A percentile compares a stretch with the other conserved stretches of the same genome.
Evolutionary conservation across 2,797 vertebrate species (phyloP).

Genomic region (Aldrovandia affinis): DNA sequence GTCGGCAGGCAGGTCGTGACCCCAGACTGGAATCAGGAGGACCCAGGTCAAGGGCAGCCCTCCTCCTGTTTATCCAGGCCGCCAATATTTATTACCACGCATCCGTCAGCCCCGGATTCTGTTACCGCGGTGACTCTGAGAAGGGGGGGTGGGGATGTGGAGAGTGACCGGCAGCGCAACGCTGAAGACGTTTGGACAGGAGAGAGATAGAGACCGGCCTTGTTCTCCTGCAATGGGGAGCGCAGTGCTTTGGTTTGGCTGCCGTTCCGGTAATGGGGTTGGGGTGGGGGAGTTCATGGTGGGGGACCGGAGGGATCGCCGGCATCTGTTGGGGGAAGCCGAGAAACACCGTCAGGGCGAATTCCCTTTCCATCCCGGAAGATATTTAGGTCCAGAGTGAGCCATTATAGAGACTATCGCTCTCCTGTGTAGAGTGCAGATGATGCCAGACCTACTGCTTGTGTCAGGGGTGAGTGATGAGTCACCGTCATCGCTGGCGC

Average conservation of each 20-base stretch:
- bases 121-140: constrained; percentile 10
- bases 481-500: neutral
- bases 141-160: neutral
- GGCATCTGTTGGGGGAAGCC: neutral
- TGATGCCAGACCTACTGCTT: neutral
- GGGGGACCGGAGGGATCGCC: neutral
- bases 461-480: neutral
- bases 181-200: constrained; percentile 7
- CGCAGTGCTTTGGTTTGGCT: neutral
- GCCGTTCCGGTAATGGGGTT: neutral
- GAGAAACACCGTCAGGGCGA: neutral
- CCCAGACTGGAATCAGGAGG: constrained; percentile 35
- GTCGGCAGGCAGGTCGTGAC: constrained; percentile 53
- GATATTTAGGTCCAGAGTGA: too few species aligned
- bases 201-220: neutral
- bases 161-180: neutral
- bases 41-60: constrained; percentile 59
- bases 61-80: constrained; percentile 54
- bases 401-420: neutral
- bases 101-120: constrained; percentile 47
- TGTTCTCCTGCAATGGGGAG: neutral
- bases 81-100: constrained; percentile 64
- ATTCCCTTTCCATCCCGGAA: neutral
- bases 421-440: neutral
- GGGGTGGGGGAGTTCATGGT: too few species aligned